Conservation (phyloP, 1,140 invertebrate genomes). For the Drosophila eugracilis region DNA sequence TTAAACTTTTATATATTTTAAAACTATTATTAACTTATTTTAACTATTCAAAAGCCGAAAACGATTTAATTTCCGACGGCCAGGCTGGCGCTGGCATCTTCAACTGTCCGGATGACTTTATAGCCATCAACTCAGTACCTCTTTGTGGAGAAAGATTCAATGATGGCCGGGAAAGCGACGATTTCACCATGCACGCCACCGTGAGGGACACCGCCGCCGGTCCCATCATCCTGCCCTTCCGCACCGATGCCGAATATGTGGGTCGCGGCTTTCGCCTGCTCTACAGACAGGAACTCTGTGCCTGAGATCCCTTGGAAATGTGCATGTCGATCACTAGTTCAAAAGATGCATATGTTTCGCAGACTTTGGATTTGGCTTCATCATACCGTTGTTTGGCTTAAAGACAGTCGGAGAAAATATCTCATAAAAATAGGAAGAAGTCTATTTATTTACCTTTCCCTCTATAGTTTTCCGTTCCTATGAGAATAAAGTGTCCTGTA, state of each 20-base stretch:
- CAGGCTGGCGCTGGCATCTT: slow-evolving; percentile 90
- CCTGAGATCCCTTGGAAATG: slow-evolving; percentile 39
- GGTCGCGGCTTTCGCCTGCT: slow-evolving; percentile 86
- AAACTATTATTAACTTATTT: background rate
- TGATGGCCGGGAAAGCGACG: slow-evolving; percentile 86
- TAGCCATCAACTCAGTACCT: slow-evolving; percentile 88
- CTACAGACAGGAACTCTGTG: slow-evolving; percentile 86
- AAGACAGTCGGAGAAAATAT: background rate
- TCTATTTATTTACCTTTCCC: background rate
- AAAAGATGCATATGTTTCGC: slow-evolving; percentile 26
- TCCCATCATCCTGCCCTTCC: slow-evolving; percentile 86
- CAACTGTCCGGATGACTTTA: slow-evolving; percentile 90
- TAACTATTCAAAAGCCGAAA: slow-evolving; percentile 46
- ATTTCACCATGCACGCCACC: slow-evolving; percentile 88
- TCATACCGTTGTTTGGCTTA: slow-evolving; percentile 13
- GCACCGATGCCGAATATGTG: slow-evolving; percentile 85
- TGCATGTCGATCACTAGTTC: slow-evolving; percentile 20
- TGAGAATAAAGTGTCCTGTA: too few relatives aligned
- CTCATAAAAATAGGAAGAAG: background rate
- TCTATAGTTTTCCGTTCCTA: too few relatives aligned
- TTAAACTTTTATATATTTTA: background rate
- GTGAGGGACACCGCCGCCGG: slow-evolving; percentile 88
- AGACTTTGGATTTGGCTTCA: background rate
- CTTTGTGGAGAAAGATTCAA: slow-evolving; percentile 91
- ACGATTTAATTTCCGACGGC: slow-evolving; percentile 86